These are phyloP conservation scores for Hydropotes inermis DNA, from an alignment of 2,113 vertebrate genomes.

Conservation along the genomic window DNA sequence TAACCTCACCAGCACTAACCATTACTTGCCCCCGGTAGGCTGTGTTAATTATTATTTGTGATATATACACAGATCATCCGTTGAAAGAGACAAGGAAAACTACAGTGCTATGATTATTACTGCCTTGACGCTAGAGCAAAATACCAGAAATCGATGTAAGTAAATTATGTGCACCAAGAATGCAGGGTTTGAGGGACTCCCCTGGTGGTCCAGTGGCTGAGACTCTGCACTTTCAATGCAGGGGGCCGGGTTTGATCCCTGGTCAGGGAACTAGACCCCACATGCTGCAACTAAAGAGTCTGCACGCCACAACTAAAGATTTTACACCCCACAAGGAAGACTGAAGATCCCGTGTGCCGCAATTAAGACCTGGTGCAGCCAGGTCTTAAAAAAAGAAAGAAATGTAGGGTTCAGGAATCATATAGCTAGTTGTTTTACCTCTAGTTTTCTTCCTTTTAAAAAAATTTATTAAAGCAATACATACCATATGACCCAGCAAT, in stretches of 20 bases:
- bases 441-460: background rate
- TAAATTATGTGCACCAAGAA: background rate
- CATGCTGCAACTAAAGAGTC: background rate
- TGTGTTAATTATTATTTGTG: conserved; percentile 27
- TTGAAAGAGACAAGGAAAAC: conserved; percentile 30
- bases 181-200: background rate
- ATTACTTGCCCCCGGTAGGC: background rate
- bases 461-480: background rate
- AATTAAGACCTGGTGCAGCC: background rate
- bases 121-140: background rate
- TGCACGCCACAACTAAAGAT: background rate
- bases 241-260: background rate
- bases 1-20: background rate
- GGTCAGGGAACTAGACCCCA: background rate
- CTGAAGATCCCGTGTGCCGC: background rate
- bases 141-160: conserved; percentile 1
- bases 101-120: background rate
- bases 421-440: background rate
- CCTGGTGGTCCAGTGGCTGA: background rate
- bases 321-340: background rate
- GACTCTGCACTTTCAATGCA: fast-evolving
- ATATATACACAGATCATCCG: background rate
- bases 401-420: background rate
- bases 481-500: background rate
- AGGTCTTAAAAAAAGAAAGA: background rate